These are phyloP conservation scores for Noctua pronuba DNA, from an alignment of 2,888 invertebrate species.

Conservation along the genomic window DNA sequence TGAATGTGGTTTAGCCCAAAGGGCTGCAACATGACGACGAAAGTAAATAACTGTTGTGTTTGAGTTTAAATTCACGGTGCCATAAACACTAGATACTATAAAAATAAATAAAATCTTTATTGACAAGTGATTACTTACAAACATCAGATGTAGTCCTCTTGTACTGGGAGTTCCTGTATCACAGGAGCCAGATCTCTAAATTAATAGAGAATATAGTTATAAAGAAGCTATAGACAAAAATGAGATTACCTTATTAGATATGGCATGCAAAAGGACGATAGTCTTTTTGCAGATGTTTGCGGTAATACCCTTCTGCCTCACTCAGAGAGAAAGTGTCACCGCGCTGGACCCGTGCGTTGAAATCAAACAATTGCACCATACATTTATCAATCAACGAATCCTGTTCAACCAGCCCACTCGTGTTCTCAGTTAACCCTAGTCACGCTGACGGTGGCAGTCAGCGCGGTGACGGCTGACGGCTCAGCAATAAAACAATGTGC, in stretches of 20 bases:
- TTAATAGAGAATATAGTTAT: too few species aligned
- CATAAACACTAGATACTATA: too few species aligned
- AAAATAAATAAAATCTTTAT: too few species aligned
- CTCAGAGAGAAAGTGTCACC: background rate
- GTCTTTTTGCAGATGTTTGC: background rate
- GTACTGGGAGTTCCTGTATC: too few species aligned
- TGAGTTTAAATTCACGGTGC: background rate
- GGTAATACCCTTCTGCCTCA: background rate
- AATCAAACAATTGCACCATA: conserved; percentile 10
- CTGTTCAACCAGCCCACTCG: conserved; percentile 13
- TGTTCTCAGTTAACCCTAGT: conserved; percentile 40
- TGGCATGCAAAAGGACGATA: too few species aligned
- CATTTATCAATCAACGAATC: conserved; percentile 16
- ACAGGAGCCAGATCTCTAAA: too few species aligned
- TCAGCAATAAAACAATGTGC: conserved; percentile 57
- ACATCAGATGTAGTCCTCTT: too few species aligned
- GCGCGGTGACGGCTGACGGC: conserved; percentile 15
- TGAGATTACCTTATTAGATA: too few species aligned
- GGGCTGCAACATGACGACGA: background rate
- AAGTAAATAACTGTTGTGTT: background rate
- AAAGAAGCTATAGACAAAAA: too few species aligned
- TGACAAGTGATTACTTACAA: too few species aligned
- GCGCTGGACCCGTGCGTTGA: background rate
- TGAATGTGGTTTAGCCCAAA: background rate
- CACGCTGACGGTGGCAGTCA: conserved; percentile 42